Evolutionary conservation across 2,797 vertebrate genomes (phyloP).

Genomic region (Atherinosoma microstoma): DNA sequence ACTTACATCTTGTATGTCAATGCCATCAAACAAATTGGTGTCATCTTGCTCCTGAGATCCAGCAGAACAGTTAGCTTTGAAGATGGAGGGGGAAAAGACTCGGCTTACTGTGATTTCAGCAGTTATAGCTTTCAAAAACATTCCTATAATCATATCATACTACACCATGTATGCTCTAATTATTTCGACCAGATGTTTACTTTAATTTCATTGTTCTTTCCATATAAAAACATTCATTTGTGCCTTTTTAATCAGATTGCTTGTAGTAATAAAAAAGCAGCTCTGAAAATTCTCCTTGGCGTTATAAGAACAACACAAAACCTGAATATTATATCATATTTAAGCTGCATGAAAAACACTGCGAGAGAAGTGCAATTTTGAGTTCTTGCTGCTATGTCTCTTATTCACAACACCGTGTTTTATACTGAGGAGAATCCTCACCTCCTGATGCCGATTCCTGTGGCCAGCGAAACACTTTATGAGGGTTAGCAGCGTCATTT

Average conservation of each 20-base stretch:
- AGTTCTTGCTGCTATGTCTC: neutral
- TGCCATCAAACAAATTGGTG: slow-evolving; percentile 8
- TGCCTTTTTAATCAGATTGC: neutral
- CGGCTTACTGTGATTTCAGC: slow-evolving; percentile 1
- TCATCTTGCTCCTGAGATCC: slow-evolving; percentile 62
- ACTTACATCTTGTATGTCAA: slow-evolving; percentile 54
- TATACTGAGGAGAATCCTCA: slow-evolving; percentile 32
- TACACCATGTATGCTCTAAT: neutral
- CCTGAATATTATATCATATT: neutral
- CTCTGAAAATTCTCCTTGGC: neutral
- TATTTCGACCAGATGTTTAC: neutral
- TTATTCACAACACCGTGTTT: neutral
- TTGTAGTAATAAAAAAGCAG: neutral
- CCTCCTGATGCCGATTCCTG: slow-evolving; percentile 55
- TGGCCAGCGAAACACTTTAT: slow-evolving; percentile 86
- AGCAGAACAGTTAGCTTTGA: slow-evolving; percentile 44
- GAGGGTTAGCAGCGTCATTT: slow-evolving; percentile 85
- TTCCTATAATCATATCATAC: slow-evolving; percentile 1
- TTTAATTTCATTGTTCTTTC: neutral
- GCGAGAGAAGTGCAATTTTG: neutral
- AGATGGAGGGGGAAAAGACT: slow-evolving; percentile 19
- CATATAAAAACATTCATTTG: neutral
- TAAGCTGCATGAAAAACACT: neutral
- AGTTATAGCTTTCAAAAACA: slow-evolving; percentile 24
- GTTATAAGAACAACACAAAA: neutral